phyloP scores from a whole-genome alignment of 2,888 invertebrate genomes.

The Elmis aenea region DNA sequence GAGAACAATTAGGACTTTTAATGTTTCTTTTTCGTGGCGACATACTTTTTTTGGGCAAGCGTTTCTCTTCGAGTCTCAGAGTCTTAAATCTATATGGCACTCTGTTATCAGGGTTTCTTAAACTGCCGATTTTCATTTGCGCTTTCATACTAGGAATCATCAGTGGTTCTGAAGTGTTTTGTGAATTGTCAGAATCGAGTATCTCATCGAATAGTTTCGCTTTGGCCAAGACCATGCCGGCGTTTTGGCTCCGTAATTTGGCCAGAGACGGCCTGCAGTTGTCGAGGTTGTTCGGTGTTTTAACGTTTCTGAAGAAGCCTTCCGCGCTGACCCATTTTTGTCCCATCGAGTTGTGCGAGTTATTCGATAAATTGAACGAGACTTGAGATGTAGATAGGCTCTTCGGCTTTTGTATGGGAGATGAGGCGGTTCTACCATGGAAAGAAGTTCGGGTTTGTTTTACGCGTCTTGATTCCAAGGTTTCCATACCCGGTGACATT shows the following conservation, averaged over 20 bases:
- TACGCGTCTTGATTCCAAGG: constrained; percentile 16
- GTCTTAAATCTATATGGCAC: constrained; percentile 28
- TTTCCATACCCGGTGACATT: background rate
- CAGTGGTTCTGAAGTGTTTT: constrained; percentile 2
- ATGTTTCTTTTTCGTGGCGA: constrained; percentile 32
- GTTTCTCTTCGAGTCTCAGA: constrained; percentile 32
- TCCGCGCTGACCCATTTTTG: constrained; percentile 46
- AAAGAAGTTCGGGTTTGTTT: constrained; percentile 23
- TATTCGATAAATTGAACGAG: constrained; percentile 7
- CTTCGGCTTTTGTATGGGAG: constrained; percentile 4
- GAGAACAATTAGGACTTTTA: constrained; percentile 5
- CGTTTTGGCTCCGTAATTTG: constrained; percentile 66
- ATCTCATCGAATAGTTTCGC: constrained; percentile 66
- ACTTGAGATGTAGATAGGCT: constrained; percentile 6
- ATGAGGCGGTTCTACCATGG: constrained; percentile 13
- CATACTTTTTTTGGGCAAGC: constrained; percentile 28
- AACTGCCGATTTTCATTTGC: constrained; percentile 26
- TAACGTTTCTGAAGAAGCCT: constrained; percentile 44
- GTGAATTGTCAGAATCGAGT: constrained; percentile 29
- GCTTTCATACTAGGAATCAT: constrained; percentile 17
- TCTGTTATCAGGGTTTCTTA: constrained; percentile 24
- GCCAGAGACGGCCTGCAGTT: constrained; percentile 69
- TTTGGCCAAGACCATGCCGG: constrained; percentile 75
- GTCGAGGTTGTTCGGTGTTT: constrained; percentile 53
- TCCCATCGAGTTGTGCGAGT: constrained; percentile 20